Evolutionary conservation across 2,113 vertebrate species (phyloP).

Genomic region (Aspiorhynchus laticeps): DNA sequence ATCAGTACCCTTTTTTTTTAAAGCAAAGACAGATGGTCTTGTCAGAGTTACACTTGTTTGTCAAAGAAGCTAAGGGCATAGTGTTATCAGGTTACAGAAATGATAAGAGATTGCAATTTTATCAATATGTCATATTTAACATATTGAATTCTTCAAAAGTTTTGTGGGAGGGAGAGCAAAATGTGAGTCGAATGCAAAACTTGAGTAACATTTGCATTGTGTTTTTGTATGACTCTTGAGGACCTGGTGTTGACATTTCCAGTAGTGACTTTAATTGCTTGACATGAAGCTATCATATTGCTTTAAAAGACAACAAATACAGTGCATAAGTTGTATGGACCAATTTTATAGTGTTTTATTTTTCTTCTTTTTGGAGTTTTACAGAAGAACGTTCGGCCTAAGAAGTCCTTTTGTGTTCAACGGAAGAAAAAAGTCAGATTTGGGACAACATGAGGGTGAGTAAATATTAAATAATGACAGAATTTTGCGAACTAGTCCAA

Average conservation of each 20-base stretch:
- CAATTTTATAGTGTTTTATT: not conserved
- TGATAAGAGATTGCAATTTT: conserved; percentile 8
- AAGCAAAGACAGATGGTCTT: conserved; percentile 25
- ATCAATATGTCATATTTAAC: not conserved
- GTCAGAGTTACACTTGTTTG: conserved; percentile 19
- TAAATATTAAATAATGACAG: not conserved
- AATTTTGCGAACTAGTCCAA: not conserved
- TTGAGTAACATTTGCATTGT: not conserved
- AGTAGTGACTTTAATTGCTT: not conserved
- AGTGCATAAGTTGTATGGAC: not conserved
- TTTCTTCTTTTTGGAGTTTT: not conserved
- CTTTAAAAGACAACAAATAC: not conserved
- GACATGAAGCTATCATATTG: not conserved
- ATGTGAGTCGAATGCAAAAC: not conserved
- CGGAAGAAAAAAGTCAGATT: not conserved
- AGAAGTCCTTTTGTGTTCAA: not conserved
- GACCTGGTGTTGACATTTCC: not conserved
- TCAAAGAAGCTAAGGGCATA: not conserved
- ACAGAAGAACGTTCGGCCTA: not conserved
- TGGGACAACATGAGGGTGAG: not conserved
- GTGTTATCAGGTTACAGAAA: not conserved
- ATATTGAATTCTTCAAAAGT: not conserved
- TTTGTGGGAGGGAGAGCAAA: not conserved
- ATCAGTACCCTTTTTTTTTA: not conserved
- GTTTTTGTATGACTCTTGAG: not conserved